phyloP scores from a whole-genome alignment of 2,113 vertebrate genomes.

The Coptodon bakossiorum region DNA sequence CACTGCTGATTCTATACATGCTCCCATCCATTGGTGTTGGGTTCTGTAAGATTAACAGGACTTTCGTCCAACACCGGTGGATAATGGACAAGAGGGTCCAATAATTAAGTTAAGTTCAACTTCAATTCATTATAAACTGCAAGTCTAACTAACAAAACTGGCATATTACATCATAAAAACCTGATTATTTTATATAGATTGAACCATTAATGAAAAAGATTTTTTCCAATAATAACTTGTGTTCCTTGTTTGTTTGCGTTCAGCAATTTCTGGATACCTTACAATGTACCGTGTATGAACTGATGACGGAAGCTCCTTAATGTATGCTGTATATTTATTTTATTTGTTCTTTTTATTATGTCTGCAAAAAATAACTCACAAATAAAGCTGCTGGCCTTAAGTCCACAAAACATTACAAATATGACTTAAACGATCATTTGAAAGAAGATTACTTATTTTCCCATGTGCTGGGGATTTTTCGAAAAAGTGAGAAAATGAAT shows the following conservation, averaged over 20 bases:
- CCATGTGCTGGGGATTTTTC: not conserved
- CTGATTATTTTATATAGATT: not conserved
- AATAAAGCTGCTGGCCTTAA: not conserved
- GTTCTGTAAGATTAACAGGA: not conserved
- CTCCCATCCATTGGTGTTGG: not conserved
- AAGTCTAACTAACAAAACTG: not conserved
- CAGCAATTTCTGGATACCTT: not conserved
- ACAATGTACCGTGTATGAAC: not conserved
- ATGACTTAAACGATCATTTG: not conserved
- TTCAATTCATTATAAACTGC: not conserved
- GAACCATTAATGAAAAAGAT: not conserved
- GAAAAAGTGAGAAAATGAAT: not conserved
- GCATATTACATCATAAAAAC: not conserved
- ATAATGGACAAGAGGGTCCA: not conserved
- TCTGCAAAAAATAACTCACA: not conserved
- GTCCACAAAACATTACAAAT: not conserved
- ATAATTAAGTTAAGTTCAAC: not conserved
- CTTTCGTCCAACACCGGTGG: not conserved
- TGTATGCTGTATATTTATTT: not conserved
- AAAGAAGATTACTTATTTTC: not conserved
- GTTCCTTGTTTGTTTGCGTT: not conserved
- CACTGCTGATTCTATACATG: not conserved
- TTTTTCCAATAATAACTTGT: not conserved
- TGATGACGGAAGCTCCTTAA: not conserved
- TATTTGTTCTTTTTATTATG: not conserved